Evolutionary conservation across 37 sponge, comb jelly and placozoan genomes (phyloP), one percentile per base, ranked within the genome.

Genomic region (Aphrocallistes beatrix): DNA sequence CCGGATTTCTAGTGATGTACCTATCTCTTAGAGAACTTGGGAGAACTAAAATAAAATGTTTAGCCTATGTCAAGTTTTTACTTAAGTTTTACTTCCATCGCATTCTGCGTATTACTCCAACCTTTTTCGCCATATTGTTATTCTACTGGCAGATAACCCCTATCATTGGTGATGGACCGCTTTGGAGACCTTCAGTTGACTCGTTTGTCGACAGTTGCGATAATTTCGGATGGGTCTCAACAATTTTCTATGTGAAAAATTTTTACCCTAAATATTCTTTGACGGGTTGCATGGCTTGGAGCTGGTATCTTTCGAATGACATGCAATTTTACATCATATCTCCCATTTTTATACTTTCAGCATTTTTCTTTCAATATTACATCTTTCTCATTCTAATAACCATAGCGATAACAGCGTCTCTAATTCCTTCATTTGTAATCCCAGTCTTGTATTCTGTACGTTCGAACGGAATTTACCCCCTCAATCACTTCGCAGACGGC

Each of bases 251-350:
- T 88, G 88, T 96, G 23, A 96, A 96, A 84, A 96, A 96, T 83
- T 87, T 96, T 34, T 94, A 90, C 47, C 97, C 97, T 13, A 83
- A 28, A 38, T 42, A 81, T 6, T 36, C 90, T 1, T n/a, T n/a
- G n/a, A 50, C 0, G 21, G 50, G 91, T 36, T 96, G 97, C 81
- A 87, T 92, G 37, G 90, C 84, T 1, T 94, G 94, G 94, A 82
- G 89, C 0, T 96, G 97, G 97, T 96, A 96, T 39, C 90, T 96
- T 39, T 92, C 97, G 16, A 91, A 89, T 85, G 97, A 96, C 51
- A 96, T 94, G 94, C 97, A 96, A 85, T 93, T 96, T 81, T 96
- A 81, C 51, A 34, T 94, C 42, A 87, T 94, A 28, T 84, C 91
- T 88, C 97, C 97, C 19, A 3, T 91, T 0, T 51, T 96, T 23